Base-by-base conservation (phyloP, 2,888 invertebrate genomes). In the Morpho helenor region DNA sequence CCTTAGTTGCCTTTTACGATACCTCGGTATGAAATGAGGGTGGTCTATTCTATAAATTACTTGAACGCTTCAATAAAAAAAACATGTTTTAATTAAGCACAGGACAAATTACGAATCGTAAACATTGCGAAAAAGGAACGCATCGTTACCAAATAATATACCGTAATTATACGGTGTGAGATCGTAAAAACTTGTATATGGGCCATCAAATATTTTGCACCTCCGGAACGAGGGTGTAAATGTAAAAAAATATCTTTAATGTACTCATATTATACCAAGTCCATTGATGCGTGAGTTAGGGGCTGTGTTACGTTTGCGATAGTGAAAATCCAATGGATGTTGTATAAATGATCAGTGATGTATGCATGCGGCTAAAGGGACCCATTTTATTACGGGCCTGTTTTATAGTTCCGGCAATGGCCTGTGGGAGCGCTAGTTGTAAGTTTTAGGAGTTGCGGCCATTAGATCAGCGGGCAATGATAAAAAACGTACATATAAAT, bases 331-430 rank as follows among this genome's bases (percentile, higher is more conserved):
- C 68, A 63, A 67, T 69, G 70, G 63, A 66, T 61, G 50, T 9
- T 48, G 57, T 59, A 63, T 65, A 64, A 64, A 65, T 86, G 82
- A 85, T 87, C 86, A 86, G 85, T 79, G 80, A 86, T 86, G 86
- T 84, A 87, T 87, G 85, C 83, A 81, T 75, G 76, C 79, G 75
- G 60, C 71, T 74, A 72, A 79, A 79, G 78, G 82, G 81, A 68
- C 72, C 71, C 72, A 76, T 83, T 85, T 85, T 84, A 84, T 80
- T 80, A 78, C 77, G 79, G 77, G 66, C 71, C 72, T 67, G 75
- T 82, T 86, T 86, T 88, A 88, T 87, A 83, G 87, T 81, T 78
- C 76, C 75, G 73, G 71, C 76, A 76, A 84, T 79, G 78, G 77
- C 77, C 78, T 73, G 72, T 70, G 72, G 77, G 71, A 76, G 76